Evolutionary conservation across 2,888 invertebrate species (phyloP).

Genomic region (Ctena decussata): DNA sequence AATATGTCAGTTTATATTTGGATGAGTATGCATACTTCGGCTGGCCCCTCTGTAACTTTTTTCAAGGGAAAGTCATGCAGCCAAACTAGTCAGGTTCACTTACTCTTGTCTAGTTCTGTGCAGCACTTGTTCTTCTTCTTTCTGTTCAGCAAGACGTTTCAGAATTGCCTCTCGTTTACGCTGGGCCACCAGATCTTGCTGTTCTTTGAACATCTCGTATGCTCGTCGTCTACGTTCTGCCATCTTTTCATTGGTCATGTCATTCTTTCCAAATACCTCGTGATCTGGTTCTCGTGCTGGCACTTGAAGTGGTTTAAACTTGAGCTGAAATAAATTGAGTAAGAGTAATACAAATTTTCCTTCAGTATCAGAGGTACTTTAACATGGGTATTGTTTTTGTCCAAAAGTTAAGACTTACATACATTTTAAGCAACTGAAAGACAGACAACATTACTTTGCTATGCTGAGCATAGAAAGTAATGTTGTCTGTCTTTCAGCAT

Average conservation of each 20-base stretch:
- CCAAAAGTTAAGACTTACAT: no score
- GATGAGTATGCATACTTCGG: no score
- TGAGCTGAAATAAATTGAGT: slow-evolving; percentile 78
- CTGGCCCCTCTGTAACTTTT: no score
- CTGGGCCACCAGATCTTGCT: slow-evolving; percentile 85
- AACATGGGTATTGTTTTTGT: no score
- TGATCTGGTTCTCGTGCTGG: slow-evolving; percentile 84
- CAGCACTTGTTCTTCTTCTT: slow-evolving; percentile 84
- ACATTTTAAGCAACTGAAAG: no score
- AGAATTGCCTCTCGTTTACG: slow-evolving; percentile 85
- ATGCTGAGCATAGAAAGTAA: no score
- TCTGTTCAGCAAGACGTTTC: slow-evolving; percentile 84
- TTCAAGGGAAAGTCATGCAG: no score
- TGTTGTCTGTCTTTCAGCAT: no score
- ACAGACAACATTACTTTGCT: no score
- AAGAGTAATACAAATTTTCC: no score
- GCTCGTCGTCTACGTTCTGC: slow-evolving; percentile 82
- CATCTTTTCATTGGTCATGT: slow-evolving; percentile 86
- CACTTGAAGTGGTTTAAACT: slow-evolving; percentile 84
- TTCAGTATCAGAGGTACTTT: no score
- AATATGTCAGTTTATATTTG: neutral
- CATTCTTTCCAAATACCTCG: slow-evolving; percentile 86
- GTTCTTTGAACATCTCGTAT: slow-evolving; percentile 83
- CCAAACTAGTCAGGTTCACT: no score
- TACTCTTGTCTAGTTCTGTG: slow-evolving; percentile 84